These are phyloP conservation scores for Hypomecis punctinalis DNA, from an alignment of 2,888 invertebrate genomes.

Conservation along the genomic window DNA sequence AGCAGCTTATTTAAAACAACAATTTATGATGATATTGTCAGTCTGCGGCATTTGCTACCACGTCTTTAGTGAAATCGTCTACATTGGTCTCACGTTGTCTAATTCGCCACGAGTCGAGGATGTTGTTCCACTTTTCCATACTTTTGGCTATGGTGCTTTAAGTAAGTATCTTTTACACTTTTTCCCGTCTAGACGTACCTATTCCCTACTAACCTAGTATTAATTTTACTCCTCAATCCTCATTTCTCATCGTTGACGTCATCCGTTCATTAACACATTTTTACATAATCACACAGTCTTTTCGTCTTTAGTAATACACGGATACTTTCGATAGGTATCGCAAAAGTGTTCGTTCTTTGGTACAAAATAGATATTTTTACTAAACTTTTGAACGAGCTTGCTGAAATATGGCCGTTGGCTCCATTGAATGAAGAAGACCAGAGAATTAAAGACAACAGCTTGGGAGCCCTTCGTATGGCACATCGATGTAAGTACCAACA, in stretches of 20 bases:
- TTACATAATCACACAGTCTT: conserved; percentile 9
- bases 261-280: conserved; percentile 6
- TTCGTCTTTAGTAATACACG: conserved; percentile 1
- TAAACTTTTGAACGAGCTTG: conserved; percentile 66
- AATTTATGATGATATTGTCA: conserved; percentile 63
- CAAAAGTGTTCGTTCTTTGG: conserved; percentile 74
- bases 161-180: conserved; percentile 59
- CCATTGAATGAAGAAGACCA: conserved; percentile 64
- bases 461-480: conserved; percentile 64
- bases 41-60: conserved; percentile 71
- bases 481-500: conserved; percentile 69
- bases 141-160: conserved; percentile 76
- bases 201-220: conserved; percentile 31
- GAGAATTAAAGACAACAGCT: conserved; percentile 65
- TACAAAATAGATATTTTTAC: conserved; percentile 72
- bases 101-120: conserved; percentile 77
- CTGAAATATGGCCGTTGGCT: conserved; percentile 74
- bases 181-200: conserved; percentile 40
- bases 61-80: conserved; percentile 74
- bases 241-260: conserved; percentile 5
- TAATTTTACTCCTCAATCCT: not conserved
- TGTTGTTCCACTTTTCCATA: conserved; percentile 78
- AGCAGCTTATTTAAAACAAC: conserved; percentile 57
- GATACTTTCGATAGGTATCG: conserved; percentile 54
- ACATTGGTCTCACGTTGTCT: conserved; percentile 70